phyloP scores from a whole-genome alignment of 2,113 vertebrate genomes.

The Onychostoma macrolepis region DNA sequence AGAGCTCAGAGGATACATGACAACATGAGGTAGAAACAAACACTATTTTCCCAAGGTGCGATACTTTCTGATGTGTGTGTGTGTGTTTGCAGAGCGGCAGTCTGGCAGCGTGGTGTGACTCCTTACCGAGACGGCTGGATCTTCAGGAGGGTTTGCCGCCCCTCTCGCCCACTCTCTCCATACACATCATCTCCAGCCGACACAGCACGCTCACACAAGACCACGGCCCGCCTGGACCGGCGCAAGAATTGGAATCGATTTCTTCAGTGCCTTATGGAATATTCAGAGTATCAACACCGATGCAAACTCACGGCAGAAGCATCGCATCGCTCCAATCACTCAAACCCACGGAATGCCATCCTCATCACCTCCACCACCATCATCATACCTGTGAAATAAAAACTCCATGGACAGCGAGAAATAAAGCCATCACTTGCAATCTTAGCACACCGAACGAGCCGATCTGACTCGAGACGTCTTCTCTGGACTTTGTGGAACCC shows the following conservation, averaged over 20 bases:
- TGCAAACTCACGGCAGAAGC: slow-evolving; percentile 94
- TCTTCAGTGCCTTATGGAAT: slow-evolving; percentile 99
- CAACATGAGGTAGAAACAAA: background rate
- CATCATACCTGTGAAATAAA: slow-evolving; percentile 67
- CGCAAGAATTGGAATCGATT: slow-evolving; percentile 84
- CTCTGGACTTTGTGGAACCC: slow-evolving; percentile 41
- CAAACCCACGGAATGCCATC: slow-evolving; percentile 77
- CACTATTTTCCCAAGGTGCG: background rate
- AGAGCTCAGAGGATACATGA: background rate
- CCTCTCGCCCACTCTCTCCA: slow-evolving; percentile 60
- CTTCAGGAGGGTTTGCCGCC: slow-evolving; percentile 35
- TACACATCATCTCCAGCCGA: slow-evolving; percentile 76
- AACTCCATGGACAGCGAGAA: slow-evolving; percentile 67
- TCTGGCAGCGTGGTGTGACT: slow-evolving; percentile 15
- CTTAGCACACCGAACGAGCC: slow-evolving; percentile 87
- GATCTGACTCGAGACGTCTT: slow-evolving; percentile 63
- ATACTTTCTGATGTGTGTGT: background rate
- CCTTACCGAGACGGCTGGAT: slow-evolving; percentile 55
- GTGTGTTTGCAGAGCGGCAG: background rate
- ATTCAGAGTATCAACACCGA: slow-evolving; percentile 93
- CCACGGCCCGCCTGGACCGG: slow-evolving; percentile 88
- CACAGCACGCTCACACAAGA: slow-evolving; percentile 85
- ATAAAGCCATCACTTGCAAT: slow-evolving; percentile 98
- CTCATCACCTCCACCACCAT: slow-evolving; percentile 49
- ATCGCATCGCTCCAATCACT: slow-evolving; percentile 90